Base-by-base conservation (phyloP, 1,140 invertebrate genomes). In the Calliopsis andreniformis region DNA sequence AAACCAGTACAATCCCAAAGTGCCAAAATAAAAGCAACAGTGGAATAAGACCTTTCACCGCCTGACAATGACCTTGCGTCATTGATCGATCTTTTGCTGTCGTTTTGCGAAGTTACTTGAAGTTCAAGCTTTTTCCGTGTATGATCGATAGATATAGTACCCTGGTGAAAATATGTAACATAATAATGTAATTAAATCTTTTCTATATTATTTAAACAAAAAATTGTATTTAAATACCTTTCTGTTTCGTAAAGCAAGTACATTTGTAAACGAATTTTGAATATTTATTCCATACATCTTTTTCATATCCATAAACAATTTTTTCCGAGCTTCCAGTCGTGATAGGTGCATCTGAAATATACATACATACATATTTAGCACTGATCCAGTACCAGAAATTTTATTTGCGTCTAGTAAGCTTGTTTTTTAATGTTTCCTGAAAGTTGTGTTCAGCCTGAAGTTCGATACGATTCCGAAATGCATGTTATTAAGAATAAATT, bases 11-110 rank as follows among this genome's bases (percentile, higher is more conserved):
- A 96, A 51, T 97, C 95, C 98, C 98, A 99, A 16, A 99, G 92
- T 3, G 98, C 94, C 85, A 99, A 94, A 71, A 99, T 95, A 87
- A 99, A 98, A 20, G 97, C 97, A 10, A 99, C 96, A 0, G 98
- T 99, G 0, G 97, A 96, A 92, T 97, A 99, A 5, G 98, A 99
- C 51, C 97, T 93, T 93, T 99, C 98, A 12, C 98, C 98, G 53
- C 98, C 98, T 5, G 98, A 99, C 47, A 99, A 92, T 76, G 96
- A 94, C 83, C 88, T 92, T 3, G 89, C 83, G 58, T 89, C 86
- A 49, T 88, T 89, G 3, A 67, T 78, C 23, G 78, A 59, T 67
- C 84, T 88, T 68, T 88, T 86, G 16, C 56, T 67, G 55, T 85
- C 87, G 45, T 89, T 87, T 55, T 92, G 92, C 0, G 95, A 94